Evolutionary conservation across 2,888 invertebrate species (phyloP).

Genomic region (Apotomis capreana): DNA sequence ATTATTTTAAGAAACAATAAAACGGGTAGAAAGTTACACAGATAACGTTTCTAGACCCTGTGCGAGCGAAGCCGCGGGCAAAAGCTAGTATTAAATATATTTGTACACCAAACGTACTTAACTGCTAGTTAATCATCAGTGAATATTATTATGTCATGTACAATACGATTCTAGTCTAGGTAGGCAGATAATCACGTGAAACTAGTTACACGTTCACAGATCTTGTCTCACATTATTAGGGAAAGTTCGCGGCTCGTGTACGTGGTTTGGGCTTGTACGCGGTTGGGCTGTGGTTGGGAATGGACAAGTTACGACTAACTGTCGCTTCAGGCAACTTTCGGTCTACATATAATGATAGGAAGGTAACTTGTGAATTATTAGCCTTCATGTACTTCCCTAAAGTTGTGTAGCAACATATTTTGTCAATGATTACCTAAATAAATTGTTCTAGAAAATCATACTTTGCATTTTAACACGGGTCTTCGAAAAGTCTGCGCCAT

Average conservation of each 20-base stretch:
- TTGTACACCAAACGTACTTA: too few relatives aligned
- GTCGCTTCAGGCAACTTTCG: slow-evolving; percentile 9
- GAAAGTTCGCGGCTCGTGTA: slow-evolving; percentile 21
- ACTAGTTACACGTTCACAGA: not conserved
- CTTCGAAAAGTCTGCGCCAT: too few relatives aligned
- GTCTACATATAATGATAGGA: not conserved
- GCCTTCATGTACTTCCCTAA: not conserved
- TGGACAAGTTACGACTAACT: not conserved
- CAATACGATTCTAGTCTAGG: too few relatives aligned
- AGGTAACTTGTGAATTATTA: not conserved
- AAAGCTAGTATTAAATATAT: too few relatives aligned
- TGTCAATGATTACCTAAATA: not conserved
- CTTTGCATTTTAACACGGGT: too few relatives aligned
- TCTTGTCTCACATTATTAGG: slow-evolving; percentile 19
- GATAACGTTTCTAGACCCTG: too few relatives aligned
- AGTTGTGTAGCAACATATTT: not conserved
- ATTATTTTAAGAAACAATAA: too few relatives aligned
- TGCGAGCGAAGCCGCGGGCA: too few relatives aligned
- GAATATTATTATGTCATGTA: too few relatives aligned
- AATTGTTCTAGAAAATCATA: too few relatives aligned
- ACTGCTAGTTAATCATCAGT: too few relatives aligned
- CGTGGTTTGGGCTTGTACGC: slow-evolving; percentile 15
- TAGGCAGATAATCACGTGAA: not conserved
- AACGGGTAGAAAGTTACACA: too few relatives aligned
- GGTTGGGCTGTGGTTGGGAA: slow-evolving; percentile 1